Percentiles rank a stretch among this genome's conserved stretches.
phyloP scores from a whole-genome alignment of 1,140 invertebrate species.

The Drosophila azteca region DNA sequence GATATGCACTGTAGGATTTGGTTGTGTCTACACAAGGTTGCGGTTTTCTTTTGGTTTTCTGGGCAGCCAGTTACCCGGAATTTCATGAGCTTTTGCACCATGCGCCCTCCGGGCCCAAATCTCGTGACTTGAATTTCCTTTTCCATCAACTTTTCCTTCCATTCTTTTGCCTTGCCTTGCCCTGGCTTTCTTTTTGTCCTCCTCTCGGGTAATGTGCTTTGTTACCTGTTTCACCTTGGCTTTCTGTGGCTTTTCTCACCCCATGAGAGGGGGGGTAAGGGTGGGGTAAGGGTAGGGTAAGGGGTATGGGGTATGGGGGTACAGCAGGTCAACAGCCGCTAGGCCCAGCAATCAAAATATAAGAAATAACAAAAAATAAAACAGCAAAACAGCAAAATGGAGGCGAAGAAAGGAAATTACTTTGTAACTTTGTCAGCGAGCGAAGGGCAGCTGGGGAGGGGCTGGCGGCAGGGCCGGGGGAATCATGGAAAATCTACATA shows the following conservation, averaged over 20 bases:
- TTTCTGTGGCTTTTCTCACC: constrained; percentile 15
- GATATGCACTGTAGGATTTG: too few species aligned
- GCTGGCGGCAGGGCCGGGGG: too few species aligned
- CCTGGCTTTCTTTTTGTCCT: constrained; percentile 5
- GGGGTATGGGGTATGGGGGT: background rate
- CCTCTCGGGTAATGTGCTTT: background rate
- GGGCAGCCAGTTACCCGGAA: too few species aligned
- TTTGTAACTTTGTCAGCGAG: constrained; percentile 4
- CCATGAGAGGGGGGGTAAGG: background rate
- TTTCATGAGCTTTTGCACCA: constrained; percentile 8
- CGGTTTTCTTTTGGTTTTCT: too few species aligned
- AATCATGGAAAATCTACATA: constrained; percentile 25
- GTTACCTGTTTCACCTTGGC: constrained; percentile 4
- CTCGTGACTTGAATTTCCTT: constrained; percentile 68
- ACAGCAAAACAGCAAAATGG: background rate
- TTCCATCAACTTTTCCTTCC: constrained; percentile 32
- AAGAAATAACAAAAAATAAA: background rate
- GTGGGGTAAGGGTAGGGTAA: background rate
- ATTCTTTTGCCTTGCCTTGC: constrained; percentile 7
- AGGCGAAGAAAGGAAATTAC: constrained; percentile 19
- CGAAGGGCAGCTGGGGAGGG: too few species aligned
- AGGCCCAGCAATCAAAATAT: constrained; percentile 29
- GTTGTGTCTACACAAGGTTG: too few species aligned
- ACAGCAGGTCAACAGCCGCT: constrained; percentile 42
- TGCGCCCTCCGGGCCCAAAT: constrained; percentile 61